These are phyloP conservation scores for Tetragonisca angustula DNA, from an alignment of 2,888 invertebrate genomes.

Conservation along the genomic window DNA sequence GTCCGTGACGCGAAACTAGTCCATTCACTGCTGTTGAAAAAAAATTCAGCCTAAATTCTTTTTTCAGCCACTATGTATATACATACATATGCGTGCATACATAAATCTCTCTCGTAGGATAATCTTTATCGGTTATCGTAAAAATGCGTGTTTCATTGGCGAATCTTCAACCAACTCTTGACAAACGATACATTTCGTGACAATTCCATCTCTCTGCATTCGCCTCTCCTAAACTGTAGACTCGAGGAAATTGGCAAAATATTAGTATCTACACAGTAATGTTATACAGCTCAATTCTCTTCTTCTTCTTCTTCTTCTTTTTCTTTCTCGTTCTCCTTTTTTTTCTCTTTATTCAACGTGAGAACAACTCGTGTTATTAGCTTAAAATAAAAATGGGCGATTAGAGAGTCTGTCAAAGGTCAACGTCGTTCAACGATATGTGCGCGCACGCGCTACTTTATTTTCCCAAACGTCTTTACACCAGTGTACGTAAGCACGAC, in stretches of 20 bases:
- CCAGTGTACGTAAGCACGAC: not conserved
- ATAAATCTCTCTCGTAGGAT: not conserved
- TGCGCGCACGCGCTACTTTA: not conserved
- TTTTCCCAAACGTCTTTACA: conserved; percentile 5
- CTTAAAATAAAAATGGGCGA: conserved; percentile 19
- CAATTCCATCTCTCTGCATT: not conserved
- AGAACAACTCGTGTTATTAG: not conserved
- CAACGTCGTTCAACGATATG: conserved; percentile 12
- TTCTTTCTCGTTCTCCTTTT: too few relatives aligned
- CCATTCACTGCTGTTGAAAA: too few relatives aligned
- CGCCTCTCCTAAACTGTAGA: not conserved
- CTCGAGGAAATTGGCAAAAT: not conserved
- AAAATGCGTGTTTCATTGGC: not conserved
- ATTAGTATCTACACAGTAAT: not conserved
- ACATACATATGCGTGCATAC: not conserved
- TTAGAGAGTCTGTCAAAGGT: conserved; percentile 35
- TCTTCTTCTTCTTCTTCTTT: not conserved
- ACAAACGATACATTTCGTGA: not conserved
- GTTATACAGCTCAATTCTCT: not conserved
- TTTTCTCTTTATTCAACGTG: conserved; percentile 2
- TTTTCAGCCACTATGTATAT: not conserved
- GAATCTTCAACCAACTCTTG: not conserved
- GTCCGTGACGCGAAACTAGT: not conserved
- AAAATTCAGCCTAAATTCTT: not conserved
- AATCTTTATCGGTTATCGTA: not conserved